Conservation (phyloP, 2,113 vertebrate genomes). For the Rhinolophus sinicus region DNA sequence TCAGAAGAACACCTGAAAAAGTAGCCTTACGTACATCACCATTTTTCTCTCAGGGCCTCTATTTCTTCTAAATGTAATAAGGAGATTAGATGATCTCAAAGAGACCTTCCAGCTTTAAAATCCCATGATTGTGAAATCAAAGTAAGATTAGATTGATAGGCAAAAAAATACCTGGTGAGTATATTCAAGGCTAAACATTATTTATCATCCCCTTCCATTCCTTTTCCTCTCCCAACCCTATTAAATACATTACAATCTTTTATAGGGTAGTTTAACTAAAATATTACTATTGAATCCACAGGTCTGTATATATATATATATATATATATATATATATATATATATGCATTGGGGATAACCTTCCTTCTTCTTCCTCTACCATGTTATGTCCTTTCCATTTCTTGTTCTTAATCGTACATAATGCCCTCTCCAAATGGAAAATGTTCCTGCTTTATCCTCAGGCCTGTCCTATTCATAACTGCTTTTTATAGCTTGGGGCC, state of each 20-base stretch:
- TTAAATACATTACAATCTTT: background rate
- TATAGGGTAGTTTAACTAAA: background rate
- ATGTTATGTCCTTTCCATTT: background rate
- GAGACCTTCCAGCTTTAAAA: slow-evolving; percentile 5
- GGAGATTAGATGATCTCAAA: background rate
- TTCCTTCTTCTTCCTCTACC: background rate
- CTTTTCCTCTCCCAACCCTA: background rate
- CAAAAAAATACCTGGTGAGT: background rate
- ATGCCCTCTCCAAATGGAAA: background rate
- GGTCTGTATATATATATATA: background rate
- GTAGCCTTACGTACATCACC: background rate
- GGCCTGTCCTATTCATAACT: background rate
- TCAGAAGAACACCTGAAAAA: background rate
- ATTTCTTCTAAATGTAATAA: background rate
- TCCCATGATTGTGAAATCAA: background rate
- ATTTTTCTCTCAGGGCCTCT: background rate
- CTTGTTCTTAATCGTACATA: background rate
- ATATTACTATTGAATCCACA: background rate
- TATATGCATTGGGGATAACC: background rate
- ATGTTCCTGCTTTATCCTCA: background rate
- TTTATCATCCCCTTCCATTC: background rate
- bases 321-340: background rate
- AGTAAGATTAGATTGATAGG: background rate
- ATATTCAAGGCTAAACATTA: background rate
- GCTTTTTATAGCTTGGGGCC: background rate